Evolutionary conservation across 2,797 vertebrate genomes (phyloP), one percentile per base, ranked within the genome.

Genomic region (Gambelia wislizenii): DNA sequence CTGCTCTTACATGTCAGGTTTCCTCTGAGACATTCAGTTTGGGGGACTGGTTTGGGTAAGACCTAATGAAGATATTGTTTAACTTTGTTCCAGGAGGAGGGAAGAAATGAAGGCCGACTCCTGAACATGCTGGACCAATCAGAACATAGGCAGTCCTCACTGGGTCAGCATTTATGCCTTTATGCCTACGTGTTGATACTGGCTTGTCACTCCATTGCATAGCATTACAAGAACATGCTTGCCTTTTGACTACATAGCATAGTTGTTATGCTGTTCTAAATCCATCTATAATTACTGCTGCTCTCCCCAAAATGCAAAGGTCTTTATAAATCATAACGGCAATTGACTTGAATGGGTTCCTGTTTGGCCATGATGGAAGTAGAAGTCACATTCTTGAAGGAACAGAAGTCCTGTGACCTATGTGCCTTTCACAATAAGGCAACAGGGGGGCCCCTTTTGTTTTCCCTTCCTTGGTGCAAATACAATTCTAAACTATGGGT

Each of bases 101-200:
- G 89, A 83, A 90, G 2, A 36, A 92, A 1, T 77, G 94, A 95
- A 94, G 91, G 94, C 47, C 93, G 96, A 89, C 97, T 97, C 83
- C 95, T 97, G 87, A 96, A 84, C 90, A 95, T 97, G 93, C 92
- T 98, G 94, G 97, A 97, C 86, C 93, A 97, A 84, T 97, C 97
- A 0, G 97, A 97, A 88, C 84, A 91, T 85, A 16, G 7, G 47
- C 27, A 33, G 49, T n/a, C n/a, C n/a, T n/a, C 16, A 78, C 81
- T 13, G 14, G 36, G n/a, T 70, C 52, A 20, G 82, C 90, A 84
- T 82, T 49, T 85, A 2, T 3, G 27, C 30, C 30, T 79, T 49
- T 85, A 1, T 33, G 64, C 30, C 64, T 67, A 67, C 33, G 12
- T 18, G 2, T 27, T 70, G 61, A 39, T 52, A n/a, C 69, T 64